These are phyloP conservation scores for Rafetus swinhoei DNA, from an alignment of 2,113 vertebrate species.

Conservation along the genomic window DNA sequence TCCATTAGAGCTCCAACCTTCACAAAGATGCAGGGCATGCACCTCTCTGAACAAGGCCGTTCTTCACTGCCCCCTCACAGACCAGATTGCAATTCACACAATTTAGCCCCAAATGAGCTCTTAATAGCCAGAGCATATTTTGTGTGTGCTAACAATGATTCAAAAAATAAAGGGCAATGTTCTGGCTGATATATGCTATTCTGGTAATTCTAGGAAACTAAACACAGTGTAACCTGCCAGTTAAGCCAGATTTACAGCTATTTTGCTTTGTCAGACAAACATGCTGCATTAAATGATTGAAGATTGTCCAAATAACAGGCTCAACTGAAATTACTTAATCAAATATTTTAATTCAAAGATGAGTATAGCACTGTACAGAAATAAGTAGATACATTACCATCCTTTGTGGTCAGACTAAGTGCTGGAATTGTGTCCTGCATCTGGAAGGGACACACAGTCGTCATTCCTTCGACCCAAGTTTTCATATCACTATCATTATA, in stretches of 20 bases:
- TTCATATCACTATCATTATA: too few relatives aligned
- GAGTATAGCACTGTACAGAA: too few relatives aligned
- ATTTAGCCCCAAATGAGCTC: background rate
- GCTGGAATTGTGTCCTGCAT: too few relatives aligned
- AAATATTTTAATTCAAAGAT: too few relatives aligned
- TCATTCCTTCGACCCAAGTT: too few relatives aligned
- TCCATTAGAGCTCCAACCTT: background rate
- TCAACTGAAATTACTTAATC: too few relatives aligned
- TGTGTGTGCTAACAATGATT: background rate
- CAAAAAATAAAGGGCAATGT: background rate
- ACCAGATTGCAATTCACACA: background rate
- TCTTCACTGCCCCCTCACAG: background rate
- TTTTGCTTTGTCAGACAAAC: background rate
- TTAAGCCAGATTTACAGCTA: background rate
- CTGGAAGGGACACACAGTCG: too few relatives aligned
- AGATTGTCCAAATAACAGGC: too few relatives aligned
- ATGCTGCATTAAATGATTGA: too few relatives aligned
- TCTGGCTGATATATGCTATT: background rate
- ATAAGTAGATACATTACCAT: too few relatives aligned
- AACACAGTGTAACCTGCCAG: background rate
- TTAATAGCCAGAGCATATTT: background rate
- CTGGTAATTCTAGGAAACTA: background rate
- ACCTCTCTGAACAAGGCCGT: background rate
- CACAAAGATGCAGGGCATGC: background rate
- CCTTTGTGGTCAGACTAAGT: too few relatives aligned